Evolutionary conservation across 2,888 invertebrate genomes (phyloP), one percentile per base, ranked within the genome.

Genomic region (Thymelicus sylvestris): DNA sequence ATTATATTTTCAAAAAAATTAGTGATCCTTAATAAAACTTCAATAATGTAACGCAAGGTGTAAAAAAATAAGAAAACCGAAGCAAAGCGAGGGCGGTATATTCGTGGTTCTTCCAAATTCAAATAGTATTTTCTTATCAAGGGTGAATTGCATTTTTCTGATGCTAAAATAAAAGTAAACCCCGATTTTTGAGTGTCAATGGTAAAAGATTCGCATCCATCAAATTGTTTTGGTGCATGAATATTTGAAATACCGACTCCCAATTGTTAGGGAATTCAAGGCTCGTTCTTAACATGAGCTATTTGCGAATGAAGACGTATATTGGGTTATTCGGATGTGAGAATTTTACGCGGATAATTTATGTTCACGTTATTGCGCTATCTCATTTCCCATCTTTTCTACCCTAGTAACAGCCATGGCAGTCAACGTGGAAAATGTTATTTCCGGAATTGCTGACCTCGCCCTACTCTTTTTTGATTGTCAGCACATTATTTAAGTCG

Each of bases 391-490:
- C 38, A 59, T 59, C 38, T 39, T 38, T 38, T 59, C n/a, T 24
- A 55, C 59, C 59, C 38, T n/a, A 38, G 13, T 8, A 24, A 13
- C 24, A 24, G 55, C 13, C 24, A 48, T 19, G 19, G 2, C 19
- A 19, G 63, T 48, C 48, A 63, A 47, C 62, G 48, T 48, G 63
- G 48, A 63, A 63, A 63, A 63, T 63, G 31, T 63, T 47, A 63
- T 63, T 63, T 63, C 63, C 63, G 63, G 63, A 48, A 63, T 10
- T 15, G 61, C 41, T 63, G 38, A 15, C 63, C 63, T 63, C 63
- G 48, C 63, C 48, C 48, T 19, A 24, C 63, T 63, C 13, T 48
- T 48, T 48, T 48, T 59, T 63, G 31, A n/a, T 48, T n/a, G 48
- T 31, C 47, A 63, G 48, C 63, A n/a, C 48, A 31, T 63, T 38